A percentile compares a stretch with the other conserved stretches of the same genome.
These are phyloP conservation scores for Procavia capensis DNA, from an alignment of 2,113 vertebrate species.

Conservation along the genomic window DNA sequence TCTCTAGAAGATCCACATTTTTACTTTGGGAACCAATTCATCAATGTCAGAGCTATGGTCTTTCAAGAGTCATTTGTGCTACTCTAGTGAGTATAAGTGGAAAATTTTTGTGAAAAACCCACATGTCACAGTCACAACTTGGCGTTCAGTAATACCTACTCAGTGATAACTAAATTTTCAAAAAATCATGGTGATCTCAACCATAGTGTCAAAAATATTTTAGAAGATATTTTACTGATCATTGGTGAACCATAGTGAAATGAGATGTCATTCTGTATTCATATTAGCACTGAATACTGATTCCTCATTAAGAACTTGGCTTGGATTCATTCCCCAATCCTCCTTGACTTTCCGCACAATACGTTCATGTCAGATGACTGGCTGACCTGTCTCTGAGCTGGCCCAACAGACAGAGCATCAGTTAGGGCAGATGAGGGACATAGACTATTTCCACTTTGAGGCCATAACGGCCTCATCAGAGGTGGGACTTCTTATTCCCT, in stretches of 20 bases:
- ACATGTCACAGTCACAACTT: background rate
- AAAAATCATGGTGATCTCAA: background rate
- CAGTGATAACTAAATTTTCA: background rate
- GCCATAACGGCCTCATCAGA: background rate
- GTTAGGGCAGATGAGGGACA: background rate
- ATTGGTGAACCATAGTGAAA: background rate
- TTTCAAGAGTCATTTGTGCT: background rate
- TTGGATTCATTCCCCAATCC: background rate
- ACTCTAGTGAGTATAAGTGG: background rate
- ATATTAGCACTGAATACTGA: background rate
- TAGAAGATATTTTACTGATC: conserved; percentile 7
- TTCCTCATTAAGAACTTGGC: background rate
- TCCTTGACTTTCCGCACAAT: background rate
- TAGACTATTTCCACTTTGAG: background rate
- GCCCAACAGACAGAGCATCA: background rate
- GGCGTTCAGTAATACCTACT: background rate
- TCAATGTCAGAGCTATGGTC: background rate
- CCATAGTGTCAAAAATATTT: background rate
- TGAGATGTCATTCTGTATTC: background rate
- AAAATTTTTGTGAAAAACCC: background rate
- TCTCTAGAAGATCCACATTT: background rate
- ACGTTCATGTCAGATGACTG: background rate
- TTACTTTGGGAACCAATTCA: background rate
- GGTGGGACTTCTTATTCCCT: background rate
- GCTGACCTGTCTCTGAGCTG: background rate